Evolutionary conservation across 2,888 invertebrate genomes (phyloP).

Genomic region (Incurvaria masculella): DNA sequence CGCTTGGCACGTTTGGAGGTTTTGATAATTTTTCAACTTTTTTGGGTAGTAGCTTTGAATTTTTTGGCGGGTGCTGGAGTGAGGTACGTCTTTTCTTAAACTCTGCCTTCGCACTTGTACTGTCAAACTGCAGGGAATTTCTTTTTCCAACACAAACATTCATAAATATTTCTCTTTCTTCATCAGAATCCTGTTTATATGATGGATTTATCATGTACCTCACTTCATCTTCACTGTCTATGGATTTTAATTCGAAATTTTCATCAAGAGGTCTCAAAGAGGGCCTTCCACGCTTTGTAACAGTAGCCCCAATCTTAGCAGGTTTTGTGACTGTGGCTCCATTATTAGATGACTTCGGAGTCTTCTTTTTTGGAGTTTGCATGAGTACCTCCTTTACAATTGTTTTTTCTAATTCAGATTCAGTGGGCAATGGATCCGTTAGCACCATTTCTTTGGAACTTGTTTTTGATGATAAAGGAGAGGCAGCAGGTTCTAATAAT

Average conservation of each 20-base stretch:
- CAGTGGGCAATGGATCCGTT: not conserved
- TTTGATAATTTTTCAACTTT: conserved; percentile 19
- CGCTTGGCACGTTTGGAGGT: conserved; percentile 10
- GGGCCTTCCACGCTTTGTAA: conserved; percentile 17
- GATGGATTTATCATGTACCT: conserved; percentile 47
- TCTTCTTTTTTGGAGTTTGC: conserved; percentile 32
- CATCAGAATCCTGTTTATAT: conserved; percentile 27
- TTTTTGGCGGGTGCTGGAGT: conserved; percentile 31
- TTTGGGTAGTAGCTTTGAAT: conserved; percentile 36
- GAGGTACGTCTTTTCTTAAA: conserved; percentile 34
- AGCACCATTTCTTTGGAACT: not conserved
- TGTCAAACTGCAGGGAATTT: conserved; percentile 39
- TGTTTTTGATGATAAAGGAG: not conserved
- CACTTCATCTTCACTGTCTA: conserved; percentile 38
- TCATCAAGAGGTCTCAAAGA: conserved; percentile 17
- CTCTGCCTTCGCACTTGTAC: conserved; percentile 40
- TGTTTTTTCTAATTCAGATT: conserved; percentile 4
- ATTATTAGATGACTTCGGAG: conserved; percentile 1
- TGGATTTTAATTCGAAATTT: conserved; percentile 21
- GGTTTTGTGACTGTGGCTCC: not conserved
- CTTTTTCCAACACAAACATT: conserved; percentile 39
- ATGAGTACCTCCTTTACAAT: conserved; percentile 13
- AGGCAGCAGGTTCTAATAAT: not conserved
- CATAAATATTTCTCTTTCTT: conserved; percentile 34
- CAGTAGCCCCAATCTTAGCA: too few relatives aligned